Conservation (phyloP, 2,888 invertebrate genomes). For the Mellilla xanthometata region DNA sequence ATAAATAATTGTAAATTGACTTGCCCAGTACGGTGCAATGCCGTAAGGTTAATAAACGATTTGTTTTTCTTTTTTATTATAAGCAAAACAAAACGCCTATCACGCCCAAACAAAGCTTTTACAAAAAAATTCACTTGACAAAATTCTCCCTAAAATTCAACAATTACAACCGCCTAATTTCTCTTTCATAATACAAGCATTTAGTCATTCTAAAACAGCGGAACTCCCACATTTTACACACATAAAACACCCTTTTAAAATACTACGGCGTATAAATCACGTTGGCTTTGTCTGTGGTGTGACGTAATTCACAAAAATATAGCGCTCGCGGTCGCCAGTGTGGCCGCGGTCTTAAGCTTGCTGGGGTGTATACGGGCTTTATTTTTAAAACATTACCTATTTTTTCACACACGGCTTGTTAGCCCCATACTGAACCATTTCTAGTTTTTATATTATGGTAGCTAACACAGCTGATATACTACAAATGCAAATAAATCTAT, state of each 20-base stretch:
- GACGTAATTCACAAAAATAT: conserved; percentile 26
- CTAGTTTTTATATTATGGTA: too few species aligned
- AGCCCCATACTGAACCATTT: too few species aligned
- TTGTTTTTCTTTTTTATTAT: too few species aligned
- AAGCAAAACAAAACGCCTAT: too few species aligned
- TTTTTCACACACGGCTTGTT: neutral
- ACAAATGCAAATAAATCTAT: too few species aligned
- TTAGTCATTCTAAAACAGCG: conserved; percentile 26
- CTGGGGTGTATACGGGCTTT: conserved; percentile 10
- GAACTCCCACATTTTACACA: conserved; percentile 31
- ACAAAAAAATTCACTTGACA: neutral
- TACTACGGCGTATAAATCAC: conserved; percentile 29
- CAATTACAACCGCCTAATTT: conserved; percentile 15
- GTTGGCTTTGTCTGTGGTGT: conserved; percentile 27
- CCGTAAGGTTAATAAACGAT: too few species aligned
- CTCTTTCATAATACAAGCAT: conserved; percentile 19
- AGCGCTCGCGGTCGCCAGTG: conserved; percentile 13
- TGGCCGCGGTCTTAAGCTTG: conserved; percentile 24
- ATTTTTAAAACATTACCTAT: conserved; percentile 4
- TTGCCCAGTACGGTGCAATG: too few species aligned
- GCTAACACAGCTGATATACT: too few species aligned
- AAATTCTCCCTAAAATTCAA: conserved; percentile 12
- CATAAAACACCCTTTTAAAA: conserved; percentile 30
- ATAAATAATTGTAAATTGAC: too few species aligned
- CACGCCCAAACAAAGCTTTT: too few species aligned